A percentile compares a stretch with the other conserved stretches of the same genome.
phyloP scores from a whole-genome alignment of 2,888 invertebrate genomes.

The Melanophora roralis region DNA sequence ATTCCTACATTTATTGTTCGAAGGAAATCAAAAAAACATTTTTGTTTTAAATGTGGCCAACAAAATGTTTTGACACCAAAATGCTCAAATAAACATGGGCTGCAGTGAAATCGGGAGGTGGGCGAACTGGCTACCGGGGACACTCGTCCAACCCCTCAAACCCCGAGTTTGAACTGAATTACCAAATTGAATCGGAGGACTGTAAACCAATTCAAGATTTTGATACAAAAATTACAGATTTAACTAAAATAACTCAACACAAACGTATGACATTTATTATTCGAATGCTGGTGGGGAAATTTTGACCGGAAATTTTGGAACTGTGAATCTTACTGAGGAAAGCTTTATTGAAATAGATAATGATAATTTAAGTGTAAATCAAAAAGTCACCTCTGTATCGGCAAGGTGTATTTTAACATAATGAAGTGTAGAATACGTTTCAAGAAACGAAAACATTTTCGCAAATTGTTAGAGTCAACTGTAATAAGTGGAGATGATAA shows the following conservation, averaged over 20 bases:
- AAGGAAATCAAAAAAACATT: neutral
- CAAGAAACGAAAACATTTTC: neutral
- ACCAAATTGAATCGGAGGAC: neutral
- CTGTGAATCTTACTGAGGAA: neutral
- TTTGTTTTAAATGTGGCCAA: neutral
- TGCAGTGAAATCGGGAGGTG: neutral
- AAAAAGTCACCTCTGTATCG: neutral
- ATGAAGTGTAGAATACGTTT: neutral
- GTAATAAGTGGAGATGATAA: neutral
- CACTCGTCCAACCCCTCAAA: no score
- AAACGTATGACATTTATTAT: neutral
- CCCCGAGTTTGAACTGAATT: neutral
- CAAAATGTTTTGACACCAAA: neutral
- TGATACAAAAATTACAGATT: neutral
- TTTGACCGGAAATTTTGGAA: neutral
- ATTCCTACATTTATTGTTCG: slow-evolving; percentile 11
- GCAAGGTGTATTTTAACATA: neutral
- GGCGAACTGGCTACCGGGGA: no score
- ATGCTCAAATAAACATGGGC: neutral
- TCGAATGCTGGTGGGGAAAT: no score
- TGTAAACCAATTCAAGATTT: no score
- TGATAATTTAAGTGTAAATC: neutral
- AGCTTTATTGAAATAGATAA: neutral
- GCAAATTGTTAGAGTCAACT: neutral
- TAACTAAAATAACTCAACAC: neutral